phyloP scores from a whole-genome alignment of 2,888 invertebrate genomes.

The Melanostoma mellinum region DNA sequence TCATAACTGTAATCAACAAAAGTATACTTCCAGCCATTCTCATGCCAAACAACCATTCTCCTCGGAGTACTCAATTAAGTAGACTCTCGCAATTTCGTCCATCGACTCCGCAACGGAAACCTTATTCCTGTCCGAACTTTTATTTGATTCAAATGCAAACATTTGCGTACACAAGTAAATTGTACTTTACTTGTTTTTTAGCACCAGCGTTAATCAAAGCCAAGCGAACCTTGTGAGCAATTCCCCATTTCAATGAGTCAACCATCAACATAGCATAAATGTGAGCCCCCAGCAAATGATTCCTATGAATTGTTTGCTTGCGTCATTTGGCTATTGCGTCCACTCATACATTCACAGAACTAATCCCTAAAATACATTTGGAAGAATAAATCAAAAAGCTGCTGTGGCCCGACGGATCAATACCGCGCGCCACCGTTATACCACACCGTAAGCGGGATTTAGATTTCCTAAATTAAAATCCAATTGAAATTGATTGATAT shows the following conservation, averaged over 20 bases:
- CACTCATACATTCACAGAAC: neutral
- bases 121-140: conserved; percentile 11
- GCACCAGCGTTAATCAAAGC: conserved; percentile 44
- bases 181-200: conserved; percentile 24
- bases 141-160: conserved; percentile 30
- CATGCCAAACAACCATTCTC: neutral
- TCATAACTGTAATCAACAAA: neutral
- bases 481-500: conserved; percentile 60
- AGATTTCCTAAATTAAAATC: conserved; percentile 58
- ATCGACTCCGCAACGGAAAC: neutral
- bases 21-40: conserved; percentile 1
- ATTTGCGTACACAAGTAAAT: conserved; percentile 21
- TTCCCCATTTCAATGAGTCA: neutral
- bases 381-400: conserved; percentile 50
- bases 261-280: conserved; percentile 13
- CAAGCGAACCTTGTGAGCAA: conserved; percentile 31
- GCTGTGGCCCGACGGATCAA: conserved; percentile 23
- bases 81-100: neutral
- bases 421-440: neutral
- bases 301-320: conserved; percentile 19
- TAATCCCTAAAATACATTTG: conserved; percentile 37
- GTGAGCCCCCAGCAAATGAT: too few species aligned
- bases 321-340: conserved; percentile 31
- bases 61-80: conserved; percentile 12
- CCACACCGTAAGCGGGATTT: neutral